phyloP scores from a whole-genome alignment of 2,113 vertebrate genomes.

The Onychostruthus taczanowskii region DNA sequence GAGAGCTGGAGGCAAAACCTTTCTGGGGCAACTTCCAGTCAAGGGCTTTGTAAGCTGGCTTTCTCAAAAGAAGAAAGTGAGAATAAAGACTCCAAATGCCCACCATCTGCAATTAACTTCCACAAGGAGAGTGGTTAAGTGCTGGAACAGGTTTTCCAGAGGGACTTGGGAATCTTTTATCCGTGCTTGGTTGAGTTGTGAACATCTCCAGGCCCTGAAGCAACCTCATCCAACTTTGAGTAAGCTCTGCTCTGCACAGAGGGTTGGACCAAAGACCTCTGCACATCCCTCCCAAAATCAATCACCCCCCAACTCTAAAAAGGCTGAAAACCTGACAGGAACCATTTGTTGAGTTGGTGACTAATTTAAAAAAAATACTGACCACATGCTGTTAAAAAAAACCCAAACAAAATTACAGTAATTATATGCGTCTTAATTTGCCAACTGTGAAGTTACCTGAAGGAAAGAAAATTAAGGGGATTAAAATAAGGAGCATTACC shows the following conservation, averaged over 20 bases:
- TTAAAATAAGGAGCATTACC: conserved; percentile 15
- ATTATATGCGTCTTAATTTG: neutral
- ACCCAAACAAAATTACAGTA: neutral
- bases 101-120: neutral
- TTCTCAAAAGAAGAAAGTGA: neutral
- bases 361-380: neutral
- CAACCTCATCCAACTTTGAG: neutral
- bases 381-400: neutral
- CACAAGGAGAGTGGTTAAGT: neutral
- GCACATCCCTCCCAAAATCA: neutral
- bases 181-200: neutral
- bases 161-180: neutral
- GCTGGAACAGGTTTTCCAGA: neutral
- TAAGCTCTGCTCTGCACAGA: neutral
- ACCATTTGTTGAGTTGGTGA: neutral
- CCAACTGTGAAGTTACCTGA: conserved; percentile 25
- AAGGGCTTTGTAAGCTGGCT: neutral
- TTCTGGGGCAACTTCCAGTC: neutral
- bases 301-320: fast-evolving
- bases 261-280: neutral
- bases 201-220: neutral
- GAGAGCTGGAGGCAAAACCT: neutral
- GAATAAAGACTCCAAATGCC: neutral
- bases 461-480: conserved; percentile 43
- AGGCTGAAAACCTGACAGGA: neutral